Percentiles rank a stretch among this genome's conserved stretches.
These are phyloP conservation scores for Chesias legatella DNA, from an alignment of 2,888 invertebrate species.

Conservation along the genomic window DNA sequence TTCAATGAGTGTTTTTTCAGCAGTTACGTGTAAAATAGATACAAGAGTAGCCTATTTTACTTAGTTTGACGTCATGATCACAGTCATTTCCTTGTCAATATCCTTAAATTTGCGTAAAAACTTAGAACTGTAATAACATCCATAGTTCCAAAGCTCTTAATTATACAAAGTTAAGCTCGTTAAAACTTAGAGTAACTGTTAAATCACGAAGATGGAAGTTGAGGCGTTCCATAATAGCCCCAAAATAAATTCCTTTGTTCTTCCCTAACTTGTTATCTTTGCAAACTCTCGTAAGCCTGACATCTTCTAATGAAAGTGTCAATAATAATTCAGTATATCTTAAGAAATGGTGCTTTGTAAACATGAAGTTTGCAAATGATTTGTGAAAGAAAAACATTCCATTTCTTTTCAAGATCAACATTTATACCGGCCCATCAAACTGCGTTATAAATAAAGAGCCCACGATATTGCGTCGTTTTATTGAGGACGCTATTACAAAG, in stretches of 20 bases:
- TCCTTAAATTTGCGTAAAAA: constrained; percentile 7
- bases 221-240: constrained; percentile 45
- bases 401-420: constrained; percentile 33
- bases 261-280: constrained; percentile 6
- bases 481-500: constrained; percentile 75
- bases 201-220: constrained; percentile 46
- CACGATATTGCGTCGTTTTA: constrained; percentile 68
- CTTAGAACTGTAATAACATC: constrained; percentile 18
- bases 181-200: constrained; percentile 55
- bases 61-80: too few relatives aligned
- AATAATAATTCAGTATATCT: constrained; percentile 10
- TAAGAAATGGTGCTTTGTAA: constrained; percentile 13
- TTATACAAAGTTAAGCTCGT: constrained; percentile 52
- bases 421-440: constrained; percentile 42
- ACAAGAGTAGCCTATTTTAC: too few relatives aligned
- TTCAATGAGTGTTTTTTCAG: too few relatives aligned
- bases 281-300: constrained; percentile 1
- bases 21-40: too few relatives aligned
- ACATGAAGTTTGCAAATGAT: constrained; percentile 23
- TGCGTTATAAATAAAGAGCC: constrained; percentile 63
- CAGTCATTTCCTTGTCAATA: background rate
- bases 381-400: constrained; percentile 23
- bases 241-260: constrained; percentile 31
- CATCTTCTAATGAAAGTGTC: constrained; percentile 10
- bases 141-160: constrained; percentile 36